Base-by-base conservation (phyloP, 2,797 vertebrate species). In the Sardinella longiceps region DNA sequence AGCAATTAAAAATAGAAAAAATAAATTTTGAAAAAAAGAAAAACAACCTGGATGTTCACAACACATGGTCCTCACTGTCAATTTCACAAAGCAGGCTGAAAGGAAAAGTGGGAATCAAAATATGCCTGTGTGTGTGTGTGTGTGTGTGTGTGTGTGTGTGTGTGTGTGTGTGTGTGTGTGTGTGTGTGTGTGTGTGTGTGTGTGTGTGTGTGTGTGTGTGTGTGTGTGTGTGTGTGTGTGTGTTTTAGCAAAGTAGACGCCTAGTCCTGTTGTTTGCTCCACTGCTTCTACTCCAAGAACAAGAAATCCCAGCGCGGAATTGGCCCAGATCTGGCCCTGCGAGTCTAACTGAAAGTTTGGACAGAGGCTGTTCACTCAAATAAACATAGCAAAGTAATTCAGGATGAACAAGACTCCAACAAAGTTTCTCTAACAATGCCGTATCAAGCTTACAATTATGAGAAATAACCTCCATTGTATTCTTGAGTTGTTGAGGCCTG, bases 401-500 rank as follows among this genome's bases (percentile, higher is more conserved):
- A 39, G 23, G 70, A 74, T 7, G 33, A 39, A 10, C 66, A 37
- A 39, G 33, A 43, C 37, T 77, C 70, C 70, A 39, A 37, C 70
- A 77, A 39, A 39, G 37, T 4, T 23, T 23, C 23, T 37, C 5
- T 5, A 39, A 20, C 11, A 2, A 20, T 20, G 33, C 30, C 30
- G 12, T 33, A 39, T 20, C 18, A 77, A 37, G 10, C 70, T 43
- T 43, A 23, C 70, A 77, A 37, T 37, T 43, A 77, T 77, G 1
- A 77, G 39, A 77, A 77, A 77, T 18, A 43, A 77, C 7, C 33
- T 9, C 37, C 70, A 77, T 43, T 14, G 43, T 43, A 77, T 39
- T 77, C 33, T 5, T 5, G 20, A 43, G 33, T 18, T 43, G 70
- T 43, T 39, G 86, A 91, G 88, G 53, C 33, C 23, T 77, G 70